Evolutionary conservation across 2,113 vertebrate genomes (phyloP), one percentile per base, ranked within the genome.

Genomic region (Carlito syrichta): DNA sequence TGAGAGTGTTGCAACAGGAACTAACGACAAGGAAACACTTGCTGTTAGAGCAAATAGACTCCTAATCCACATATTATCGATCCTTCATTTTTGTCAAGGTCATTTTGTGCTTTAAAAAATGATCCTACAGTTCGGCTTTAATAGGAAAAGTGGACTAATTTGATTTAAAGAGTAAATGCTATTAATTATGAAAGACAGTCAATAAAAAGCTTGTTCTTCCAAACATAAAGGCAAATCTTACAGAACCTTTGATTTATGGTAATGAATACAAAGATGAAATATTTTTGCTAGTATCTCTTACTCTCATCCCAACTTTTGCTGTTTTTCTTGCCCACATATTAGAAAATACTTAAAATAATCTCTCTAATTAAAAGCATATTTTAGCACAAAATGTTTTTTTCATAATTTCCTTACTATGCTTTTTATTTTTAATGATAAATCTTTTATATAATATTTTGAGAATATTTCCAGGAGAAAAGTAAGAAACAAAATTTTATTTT

Each of bases 111-210:
- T 98, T 99, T 99, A 99, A 99, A 99, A 99, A 99, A 99, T 99
- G 99, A 99, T 99, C 98, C 98, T 98, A 99, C 97, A 97, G 98
- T 99, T 99, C 99, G 96, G 98, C 99, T 99, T 99, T 99, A 99
- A 98, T 98, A 99, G 99, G 99, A 99, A 98, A 98, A 98, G 97
- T 86, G 96, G 98, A 97, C 97, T 98, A 97, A 98, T 98, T 99
- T 99, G 99, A 99, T 99, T 99, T 99, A 99, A 99, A 99, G 99
- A 99, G 98, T 99, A 99, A 99, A 99, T 98, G 98, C 98, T 99
- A 99, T 99, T 99, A 99, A 99, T 99, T 99, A 99, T 98, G 98
- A 98, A 99, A 98, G 98, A 98, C 98, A 98, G 98, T 99, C 99
- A 98, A 99, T 99, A 99, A 98, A 98, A 98, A 98, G 98, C 96